A percentile compares a stretch with the other conserved stretches of the same genome.
phyloP scores from a whole-genome alignment of 2,888 invertebrate genomes.

The Lasiommata megera region DNA sequence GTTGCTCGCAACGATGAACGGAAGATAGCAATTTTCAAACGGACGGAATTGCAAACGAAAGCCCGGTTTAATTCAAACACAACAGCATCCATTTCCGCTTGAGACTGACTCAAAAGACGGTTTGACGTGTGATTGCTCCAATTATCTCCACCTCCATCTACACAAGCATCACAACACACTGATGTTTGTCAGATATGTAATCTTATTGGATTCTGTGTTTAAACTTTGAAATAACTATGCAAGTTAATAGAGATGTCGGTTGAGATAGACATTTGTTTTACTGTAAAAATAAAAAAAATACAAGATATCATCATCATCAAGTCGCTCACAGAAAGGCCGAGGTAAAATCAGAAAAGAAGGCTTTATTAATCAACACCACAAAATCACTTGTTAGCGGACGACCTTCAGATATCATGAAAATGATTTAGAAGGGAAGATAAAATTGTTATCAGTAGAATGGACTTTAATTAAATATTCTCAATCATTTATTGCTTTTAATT shows the following conservation, averaged over 20 bases:
- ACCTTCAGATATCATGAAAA: no score
- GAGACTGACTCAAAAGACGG: slow-evolving; percentile 5
- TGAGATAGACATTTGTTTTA: no score
- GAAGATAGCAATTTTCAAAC: slow-evolving; percentile 25
- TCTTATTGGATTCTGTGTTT: neutral
- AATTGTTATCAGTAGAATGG: no score
- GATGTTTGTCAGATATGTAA: neutral
- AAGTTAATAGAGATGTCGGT: neutral
- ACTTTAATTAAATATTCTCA: no score
- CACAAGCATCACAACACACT: neutral
- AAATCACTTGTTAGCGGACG: no score
- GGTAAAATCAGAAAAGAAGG: no score
- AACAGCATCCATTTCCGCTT: slow-evolving; percentile 15
- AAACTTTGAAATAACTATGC: neutral
- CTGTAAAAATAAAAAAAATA: no score
- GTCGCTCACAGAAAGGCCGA: no score
- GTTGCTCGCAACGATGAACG: slow-evolving; percentile 14
- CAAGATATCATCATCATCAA: no score
- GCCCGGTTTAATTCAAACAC: neutral
- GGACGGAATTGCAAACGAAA: slow-evolving; percentile 17
- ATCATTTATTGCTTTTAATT: no score
- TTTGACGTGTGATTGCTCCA: slow-evolving; percentile 17
- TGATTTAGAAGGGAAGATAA: no score
- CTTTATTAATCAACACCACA: no score
- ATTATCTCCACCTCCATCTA: slow-evolving; percentile 16